These are phyloP conservation scores for Apamea sordens DNA, from an alignment of 2,888 invertebrate species.

Conservation along the genomic window DNA sequence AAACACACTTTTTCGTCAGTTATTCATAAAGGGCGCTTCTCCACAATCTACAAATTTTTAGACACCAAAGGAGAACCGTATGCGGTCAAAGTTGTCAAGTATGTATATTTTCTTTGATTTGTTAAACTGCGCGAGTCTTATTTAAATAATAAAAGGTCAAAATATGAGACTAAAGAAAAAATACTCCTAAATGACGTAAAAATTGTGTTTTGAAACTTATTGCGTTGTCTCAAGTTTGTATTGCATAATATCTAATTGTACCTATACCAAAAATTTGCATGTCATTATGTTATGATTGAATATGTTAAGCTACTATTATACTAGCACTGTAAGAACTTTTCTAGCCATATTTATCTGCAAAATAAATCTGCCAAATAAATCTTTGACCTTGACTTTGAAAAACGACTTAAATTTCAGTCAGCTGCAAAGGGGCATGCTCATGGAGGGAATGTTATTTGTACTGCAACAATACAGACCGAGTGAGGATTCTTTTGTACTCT, in stretches of 20 bases:
- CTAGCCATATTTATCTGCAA: no score
- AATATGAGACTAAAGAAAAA: background rate
- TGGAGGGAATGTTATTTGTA: slow-evolving; percentile 67
- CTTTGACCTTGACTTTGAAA: background rate
- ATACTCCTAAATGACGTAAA: background rate
- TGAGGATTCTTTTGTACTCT: slow-evolving; percentile 68
- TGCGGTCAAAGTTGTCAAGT: slow-evolving; percentile 76
- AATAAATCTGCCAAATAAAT: no score
- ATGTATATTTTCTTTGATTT: slow-evolving; percentile 55
- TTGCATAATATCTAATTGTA: background rate
- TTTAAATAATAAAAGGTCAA: background rate
- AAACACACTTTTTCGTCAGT: slow-evolving; percentile 63
- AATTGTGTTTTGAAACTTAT: background rate
- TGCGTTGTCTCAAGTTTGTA: background rate
- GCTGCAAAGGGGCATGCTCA: slow-evolving; percentile 11
- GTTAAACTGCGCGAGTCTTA: background rate
- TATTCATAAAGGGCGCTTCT: slow-evolving; percentile 73
- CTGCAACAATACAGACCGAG: slow-evolving; percentile 70
- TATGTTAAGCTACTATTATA: no score
- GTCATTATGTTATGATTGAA: no score
- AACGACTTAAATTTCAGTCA: slow-evolving; percentile 16
- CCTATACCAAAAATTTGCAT: no score
- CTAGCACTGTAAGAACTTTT: no score
- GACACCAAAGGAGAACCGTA: slow-evolving; percentile 63
- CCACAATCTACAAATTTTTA: slow-evolving; percentile 73